These are phyloP conservation scores for Enteromius afrohamiltoni DNA, from an alignment of 2,797 vertebrate genomes.

Conservation along the genomic window DNA sequence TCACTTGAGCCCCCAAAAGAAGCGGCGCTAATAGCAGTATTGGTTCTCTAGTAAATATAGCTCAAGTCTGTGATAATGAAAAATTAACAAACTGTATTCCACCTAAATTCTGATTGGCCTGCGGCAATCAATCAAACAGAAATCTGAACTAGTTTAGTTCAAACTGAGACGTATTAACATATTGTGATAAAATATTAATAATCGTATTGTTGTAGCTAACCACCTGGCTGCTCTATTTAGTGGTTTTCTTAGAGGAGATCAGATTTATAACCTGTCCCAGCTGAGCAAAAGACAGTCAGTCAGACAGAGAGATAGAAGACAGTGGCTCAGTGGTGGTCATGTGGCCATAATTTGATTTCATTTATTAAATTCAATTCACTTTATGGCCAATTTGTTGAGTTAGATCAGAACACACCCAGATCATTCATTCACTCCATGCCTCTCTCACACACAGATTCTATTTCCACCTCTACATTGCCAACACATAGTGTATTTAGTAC, in stretches of 20 bases:
- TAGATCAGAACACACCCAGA: conserved; percentile 25
- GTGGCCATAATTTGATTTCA: conserved; percentile 17
- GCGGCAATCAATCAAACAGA: background rate
- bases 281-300: conserved; percentile 1
- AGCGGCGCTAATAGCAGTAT: background rate
- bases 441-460: background rate
- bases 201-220: background rate
- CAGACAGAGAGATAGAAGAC: background rate
- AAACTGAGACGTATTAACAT: background rate
- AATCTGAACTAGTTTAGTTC: background rate
- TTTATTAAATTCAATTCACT: conserved; percentile 29
- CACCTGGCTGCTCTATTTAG: background rate
- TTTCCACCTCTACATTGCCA: background rate
- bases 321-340: conserved; percentile 14
- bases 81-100: background rate
- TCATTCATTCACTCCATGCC: conserved; percentile 2
- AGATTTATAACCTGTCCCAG: background rate
- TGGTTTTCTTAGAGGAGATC: background rate
- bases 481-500: conserved; percentile 9
- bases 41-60: background rate
- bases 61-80: background rate
- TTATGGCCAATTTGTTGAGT: conserved; percentile 23
- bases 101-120: background rate
- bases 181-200: background rate
- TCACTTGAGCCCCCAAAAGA: background rate